Evolutionary conservation across 2,888 invertebrate species (phyloP).

Genomic region (Ophion obscuratus): DNA sequence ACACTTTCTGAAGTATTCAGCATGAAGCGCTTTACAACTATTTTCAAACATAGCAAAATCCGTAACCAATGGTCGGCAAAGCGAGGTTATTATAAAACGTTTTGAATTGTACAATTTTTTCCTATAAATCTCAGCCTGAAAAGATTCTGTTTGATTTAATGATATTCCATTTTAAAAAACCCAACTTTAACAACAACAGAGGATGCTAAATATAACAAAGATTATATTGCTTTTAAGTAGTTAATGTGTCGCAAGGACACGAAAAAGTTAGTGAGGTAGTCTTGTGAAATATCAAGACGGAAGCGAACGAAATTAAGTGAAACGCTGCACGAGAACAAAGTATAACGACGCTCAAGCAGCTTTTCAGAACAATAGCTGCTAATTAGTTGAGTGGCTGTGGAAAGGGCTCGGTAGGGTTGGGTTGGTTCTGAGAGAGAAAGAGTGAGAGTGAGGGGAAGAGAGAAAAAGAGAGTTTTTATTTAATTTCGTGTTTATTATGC

Average conservation of each 20-base stretch:
- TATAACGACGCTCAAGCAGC: slow-evolving; percentile 66
- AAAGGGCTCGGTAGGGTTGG: slow-evolving; percentile 27
- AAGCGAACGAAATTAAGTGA: slow-evolving; percentile 53
- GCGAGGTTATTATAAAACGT: too few species aligned
- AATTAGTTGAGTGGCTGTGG: slow-evolving; percentile 81
- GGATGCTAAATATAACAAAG: not conserved
- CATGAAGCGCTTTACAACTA: too few species aligned
- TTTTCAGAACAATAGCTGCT: slow-evolving; percentile 80
- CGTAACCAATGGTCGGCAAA: too few species aligned
- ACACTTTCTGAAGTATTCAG: too few species aligned
- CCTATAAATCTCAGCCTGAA: not conserved
- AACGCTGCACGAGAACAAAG: slow-evolving; percentile 51
- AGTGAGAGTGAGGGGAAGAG: slow-evolving; percentile 19
- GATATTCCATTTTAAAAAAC: too few species aligned
- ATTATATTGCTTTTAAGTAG: slow-evolving; percentile 1
- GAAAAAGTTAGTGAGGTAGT: slow-evolving; percentile 7
- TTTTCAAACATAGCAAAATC: too few species aligned
- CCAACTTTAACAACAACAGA: too few species aligned
- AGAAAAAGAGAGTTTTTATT: slow-evolving; percentile 10
- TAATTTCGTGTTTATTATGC: too few species aligned
- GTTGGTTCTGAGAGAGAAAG: not conserved
- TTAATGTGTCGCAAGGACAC: slow-evolving; percentile 12
- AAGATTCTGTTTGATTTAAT: not conserved
- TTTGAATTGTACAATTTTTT: not conserved
- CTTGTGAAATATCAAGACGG: slow-evolving; percentile 4